Evolutionary conservation across 2,113 vertebrate species (phyloP).

Genomic region (Tonatia bakeri): DNA sequence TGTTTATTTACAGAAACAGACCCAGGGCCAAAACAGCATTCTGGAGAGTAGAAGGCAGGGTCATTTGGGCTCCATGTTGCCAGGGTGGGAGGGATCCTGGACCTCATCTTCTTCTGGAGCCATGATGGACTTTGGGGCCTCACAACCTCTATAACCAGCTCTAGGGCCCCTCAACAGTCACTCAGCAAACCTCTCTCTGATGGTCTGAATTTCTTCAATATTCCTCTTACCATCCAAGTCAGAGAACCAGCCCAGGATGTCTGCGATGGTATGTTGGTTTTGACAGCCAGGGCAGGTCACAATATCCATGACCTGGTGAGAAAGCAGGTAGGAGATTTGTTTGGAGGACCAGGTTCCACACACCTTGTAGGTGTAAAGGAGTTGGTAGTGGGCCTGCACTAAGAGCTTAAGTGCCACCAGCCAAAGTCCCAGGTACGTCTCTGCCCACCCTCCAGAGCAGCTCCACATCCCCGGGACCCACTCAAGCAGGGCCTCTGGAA

Average conservation of each 20-base stretch:
- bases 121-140: neutral
- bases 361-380: constrained; percentile 89
- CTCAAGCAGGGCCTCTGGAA: neutral
- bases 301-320: constrained; percentile 91
- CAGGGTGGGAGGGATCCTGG: neutral
- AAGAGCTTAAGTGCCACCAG: neutral
- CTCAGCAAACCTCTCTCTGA: constrained; percentile 90
- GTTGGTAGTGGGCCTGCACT: constrained; percentile 78
- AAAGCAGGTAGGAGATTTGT: constrained; percentile 89
- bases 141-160: constrained; percentile 79
- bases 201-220: constrained; percentile 94
- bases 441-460: neutral
- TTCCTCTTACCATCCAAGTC: constrained; percentile 94
- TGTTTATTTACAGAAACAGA: constrained; percentile 46
- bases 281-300: constrained; percentile 91
- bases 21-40: neutral
- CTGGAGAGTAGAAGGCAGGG: neutral
- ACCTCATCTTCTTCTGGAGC: neutral
- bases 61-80: constrained; percentile 28
- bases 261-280: constrained; percentile 92
- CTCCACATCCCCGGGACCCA: neutral
- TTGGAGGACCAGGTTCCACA: constrained; percentile 88
- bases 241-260: constrained; percentile 95
- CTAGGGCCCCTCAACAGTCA: constrained; percentile 82
- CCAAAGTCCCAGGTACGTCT: neutral